Evolutionary conservation across 2,797 vertebrate genomes (phyloP).

Genomic region (Lindbergichthys nudifrons): DNA sequence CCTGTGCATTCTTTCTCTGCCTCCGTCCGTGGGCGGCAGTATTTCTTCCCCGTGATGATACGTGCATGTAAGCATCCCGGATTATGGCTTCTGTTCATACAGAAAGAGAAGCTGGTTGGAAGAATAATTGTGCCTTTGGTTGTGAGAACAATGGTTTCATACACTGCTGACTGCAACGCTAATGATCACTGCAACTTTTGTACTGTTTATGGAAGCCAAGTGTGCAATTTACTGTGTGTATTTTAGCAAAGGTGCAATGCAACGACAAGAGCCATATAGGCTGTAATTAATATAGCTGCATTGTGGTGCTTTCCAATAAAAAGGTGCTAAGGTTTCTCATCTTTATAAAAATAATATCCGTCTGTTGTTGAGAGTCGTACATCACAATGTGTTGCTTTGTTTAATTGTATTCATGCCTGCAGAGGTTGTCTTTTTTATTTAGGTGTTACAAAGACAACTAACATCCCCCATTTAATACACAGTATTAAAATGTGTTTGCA

Average conservation of each 20-base stretch:
- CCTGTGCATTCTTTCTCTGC: neutral
- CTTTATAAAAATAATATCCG: neutral
- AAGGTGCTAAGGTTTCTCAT: neutral
- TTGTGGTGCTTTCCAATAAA: slow-evolving; percentile 3
- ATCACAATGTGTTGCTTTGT: neutral
- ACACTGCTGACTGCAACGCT: slow-evolving; percentile 40
- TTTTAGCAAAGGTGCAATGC: slow-evolving; percentile 23
- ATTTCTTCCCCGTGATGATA: slow-evolving; percentile 32
- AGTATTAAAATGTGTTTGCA: neutral
- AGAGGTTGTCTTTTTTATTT: neutral
- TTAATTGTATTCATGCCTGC: too few relatives aligned
- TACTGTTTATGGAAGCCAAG: slow-evolving; percentile 50
- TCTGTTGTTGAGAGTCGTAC: neutral
- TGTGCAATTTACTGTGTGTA: too few relatives aligned
- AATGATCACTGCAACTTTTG: slow-evolving; percentile 54
- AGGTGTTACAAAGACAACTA: slow-evolving; percentile 5
- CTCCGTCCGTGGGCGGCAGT: slow-evolving; percentile 38
- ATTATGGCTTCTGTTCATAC: slow-evolving; percentile 69
- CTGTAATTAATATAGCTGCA: slow-evolving; percentile 7
- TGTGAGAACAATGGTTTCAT: slow-evolving; percentile 66
- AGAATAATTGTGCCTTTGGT: slow-evolving; percentile 45
- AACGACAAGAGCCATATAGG: slow-evolving; percentile 5
- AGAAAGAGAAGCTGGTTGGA: slow-evolving; percentile 51
- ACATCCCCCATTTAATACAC: neutral
- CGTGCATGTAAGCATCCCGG: slow-evolving; percentile 56